Evolutionary conservation across 2,797 vertebrate species (phyloP).

Genomic region (Petrocephalus sullivani): DNA sequence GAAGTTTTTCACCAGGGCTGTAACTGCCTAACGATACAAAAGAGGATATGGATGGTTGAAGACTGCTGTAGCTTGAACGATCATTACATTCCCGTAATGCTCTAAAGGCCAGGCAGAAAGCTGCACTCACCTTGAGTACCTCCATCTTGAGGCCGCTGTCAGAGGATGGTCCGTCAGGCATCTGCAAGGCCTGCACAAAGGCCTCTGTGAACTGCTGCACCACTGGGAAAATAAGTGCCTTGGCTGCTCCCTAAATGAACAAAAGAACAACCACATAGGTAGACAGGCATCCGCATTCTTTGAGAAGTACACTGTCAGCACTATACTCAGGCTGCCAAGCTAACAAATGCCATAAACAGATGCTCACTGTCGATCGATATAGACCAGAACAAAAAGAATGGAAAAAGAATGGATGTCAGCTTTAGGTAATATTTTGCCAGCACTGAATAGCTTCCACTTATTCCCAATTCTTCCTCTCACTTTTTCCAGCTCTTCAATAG

Average conservation of each 20-base stretch:
- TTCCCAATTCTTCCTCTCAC: constrained; percentile 48
- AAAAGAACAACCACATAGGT: constrained; percentile 12
- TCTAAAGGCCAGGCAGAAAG: not conserved
- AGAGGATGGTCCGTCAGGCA: constrained; percentile 88
- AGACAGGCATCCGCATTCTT: not conserved
- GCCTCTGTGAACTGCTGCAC: constrained; percentile 97
- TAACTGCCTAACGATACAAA: constrained; percentile 74
- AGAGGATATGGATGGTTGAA: not conserved
- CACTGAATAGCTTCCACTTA: not conserved
- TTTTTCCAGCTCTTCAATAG: constrained; percentile 94
- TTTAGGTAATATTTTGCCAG: not conserved
- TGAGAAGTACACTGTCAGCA: not conserved
- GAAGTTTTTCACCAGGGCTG: constrained; percentile 94
- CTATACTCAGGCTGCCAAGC: not conserved
- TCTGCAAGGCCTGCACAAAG: constrained; percentile 92
- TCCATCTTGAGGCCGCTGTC: constrained; percentile 98
- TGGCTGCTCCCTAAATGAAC: constrained; percentile 80
- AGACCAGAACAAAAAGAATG: not conserved
- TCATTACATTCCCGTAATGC: not conserved
- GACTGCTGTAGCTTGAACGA: not conserved
- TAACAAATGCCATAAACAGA: not conserved
- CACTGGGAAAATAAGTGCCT: constrained; percentile 90
- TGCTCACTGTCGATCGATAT: not conserved
- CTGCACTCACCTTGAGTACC: constrained; percentile 79
- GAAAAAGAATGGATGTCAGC: not conserved